A percentile compares a stretch with the other conserved stretches of the same genome.
Conservation (phyloP, 2,113 vertebrate genomes). For the Myiozetetes cayanensis region DNA sequence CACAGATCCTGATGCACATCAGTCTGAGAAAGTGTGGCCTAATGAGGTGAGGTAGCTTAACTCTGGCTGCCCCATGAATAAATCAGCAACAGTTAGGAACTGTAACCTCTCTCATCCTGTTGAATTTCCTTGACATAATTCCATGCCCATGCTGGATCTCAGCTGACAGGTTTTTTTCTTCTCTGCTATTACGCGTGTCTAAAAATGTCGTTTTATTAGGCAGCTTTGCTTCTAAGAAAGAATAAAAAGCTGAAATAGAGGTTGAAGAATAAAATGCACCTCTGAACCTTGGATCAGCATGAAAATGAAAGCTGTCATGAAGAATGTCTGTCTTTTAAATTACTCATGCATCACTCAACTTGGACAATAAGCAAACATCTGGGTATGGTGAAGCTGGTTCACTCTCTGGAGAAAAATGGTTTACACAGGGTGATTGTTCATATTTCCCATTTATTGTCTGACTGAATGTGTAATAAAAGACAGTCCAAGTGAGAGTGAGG, state of each 20-base stretch:
- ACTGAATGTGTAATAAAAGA: constrained; percentile 19
- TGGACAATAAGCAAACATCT: constrained; percentile 25
- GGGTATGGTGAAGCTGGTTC: neutral
- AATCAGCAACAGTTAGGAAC: neutral
- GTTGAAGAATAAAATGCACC: neutral
- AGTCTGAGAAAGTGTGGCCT: neutral
- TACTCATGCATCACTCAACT: neutral
- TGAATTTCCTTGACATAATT: neutral
- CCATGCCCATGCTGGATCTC: neutral
- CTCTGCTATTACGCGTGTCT: neutral
- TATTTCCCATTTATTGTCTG: constrained; percentile 10
- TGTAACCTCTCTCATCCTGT: neutral
- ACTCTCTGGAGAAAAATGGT: constrained; percentile 12
- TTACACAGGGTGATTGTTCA: neutral
- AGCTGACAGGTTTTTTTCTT: neutral
- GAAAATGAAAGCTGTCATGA: constrained; percentile 2
- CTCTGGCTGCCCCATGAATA: neutral
- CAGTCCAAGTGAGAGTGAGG: neutral
- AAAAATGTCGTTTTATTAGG: neutral
- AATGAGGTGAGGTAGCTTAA: neutral
- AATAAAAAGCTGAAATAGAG: constrained; percentile 19
- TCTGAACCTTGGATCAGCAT: neutral
- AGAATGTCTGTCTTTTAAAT: constrained; percentile 25
- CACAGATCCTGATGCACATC: neutral
- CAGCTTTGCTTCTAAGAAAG: neutral